phyloP scores from a whole-genome alignment of 2,113 vertebrate species.

The Hippolais icterina region DNA sequence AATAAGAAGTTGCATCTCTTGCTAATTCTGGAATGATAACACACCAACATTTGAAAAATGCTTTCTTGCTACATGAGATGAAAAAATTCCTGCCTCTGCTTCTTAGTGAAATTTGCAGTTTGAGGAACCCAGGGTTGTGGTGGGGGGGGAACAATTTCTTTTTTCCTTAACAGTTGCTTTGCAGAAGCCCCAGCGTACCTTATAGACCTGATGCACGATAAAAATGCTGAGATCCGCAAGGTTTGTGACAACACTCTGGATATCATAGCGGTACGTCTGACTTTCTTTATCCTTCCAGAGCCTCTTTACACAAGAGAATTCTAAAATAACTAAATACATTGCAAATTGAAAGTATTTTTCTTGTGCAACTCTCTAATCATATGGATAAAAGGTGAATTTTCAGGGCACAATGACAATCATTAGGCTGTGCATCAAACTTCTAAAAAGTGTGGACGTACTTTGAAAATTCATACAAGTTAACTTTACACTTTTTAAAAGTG shows the following conservation, averaged over 20 bases:
- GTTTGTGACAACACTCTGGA: slow-evolving; percentile 97
- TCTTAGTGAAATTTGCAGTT: not conserved
- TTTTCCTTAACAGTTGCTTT: slow-evolving; percentile 74
- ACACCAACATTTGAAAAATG: not conserved
- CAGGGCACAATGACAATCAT: not conserved
- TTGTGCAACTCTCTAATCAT: not conserved
- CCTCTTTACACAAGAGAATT: not conserved
- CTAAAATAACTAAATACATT: not conserved
- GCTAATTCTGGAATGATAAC: not conserved
- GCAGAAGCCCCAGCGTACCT: slow-evolving; percentile 96
- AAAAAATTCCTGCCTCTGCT: not conserved
- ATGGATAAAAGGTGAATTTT: not conserved
- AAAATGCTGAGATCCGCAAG: slow-evolving; percentile 93
- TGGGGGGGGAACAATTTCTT: not conserved
- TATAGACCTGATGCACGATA: slow-evolving; percentile 97
- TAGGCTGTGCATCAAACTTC: not conserved
- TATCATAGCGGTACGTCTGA: slow-evolving; percentile 90
- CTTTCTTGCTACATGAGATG: not conserved
- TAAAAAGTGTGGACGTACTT: not conserved
- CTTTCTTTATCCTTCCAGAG: not conserved
- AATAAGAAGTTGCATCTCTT: not conserved
- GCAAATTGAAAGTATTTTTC: not conserved
- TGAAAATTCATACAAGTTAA: not conserved
- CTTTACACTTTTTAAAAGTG: not conserved
- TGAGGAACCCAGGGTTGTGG: not conserved